phyloP scores from a whole-genome alignment of 2,797 vertebrate species.

The Phoxinus dragarum region DNA sequence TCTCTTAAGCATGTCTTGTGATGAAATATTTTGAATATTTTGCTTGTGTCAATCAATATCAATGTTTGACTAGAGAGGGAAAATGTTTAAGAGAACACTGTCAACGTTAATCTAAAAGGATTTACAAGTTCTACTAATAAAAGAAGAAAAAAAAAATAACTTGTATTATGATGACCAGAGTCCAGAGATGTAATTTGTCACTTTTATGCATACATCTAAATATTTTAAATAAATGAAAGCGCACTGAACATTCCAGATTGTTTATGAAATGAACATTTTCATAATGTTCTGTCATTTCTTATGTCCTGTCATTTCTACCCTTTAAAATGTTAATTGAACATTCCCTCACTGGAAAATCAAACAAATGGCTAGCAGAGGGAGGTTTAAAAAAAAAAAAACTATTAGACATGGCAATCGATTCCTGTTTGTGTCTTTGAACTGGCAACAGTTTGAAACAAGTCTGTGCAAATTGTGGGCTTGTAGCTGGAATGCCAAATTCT shows the following conservation, averaged over 20 bases:
- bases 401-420: slow-evolving; percentile 79
- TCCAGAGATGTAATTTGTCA: neutral
- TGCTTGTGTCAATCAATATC: neutral
- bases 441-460: slow-evolving; percentile 76
- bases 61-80: neutral
- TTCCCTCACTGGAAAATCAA: slow-evolving; percentile 73
- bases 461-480: slow-evolving; percentile 75
- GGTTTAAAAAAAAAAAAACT: slow-evolving; percentile 31
- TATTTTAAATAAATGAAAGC: slow-evolving; percentile 53
- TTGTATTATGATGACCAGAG: neutral
- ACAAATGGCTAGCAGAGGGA: slow-evolving; percentile 70
- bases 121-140: neutral
- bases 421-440: slow-evolving; percentile 75
- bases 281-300: slow-evolving; percentile 58
- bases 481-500: slow-evolving; percentile 70
- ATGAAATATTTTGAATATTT: neutral
- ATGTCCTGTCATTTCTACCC: slow-evolving; percentile 68
- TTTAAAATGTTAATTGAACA: slow-evolving; percentile 76
- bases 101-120: neutral
- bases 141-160: neutral
- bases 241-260: slow-evolving; percentile 53
- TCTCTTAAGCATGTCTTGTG: neutral
- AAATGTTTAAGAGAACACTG: neutral
- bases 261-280: slow-evolving; percentile 15
- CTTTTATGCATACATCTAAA: neutral